Evolutionary conservation across 2,797 vertebrate genomes (phyloP), one percentile per base, ranked within the genome.

Genomic region (Clarias laeviceps): DNA sequence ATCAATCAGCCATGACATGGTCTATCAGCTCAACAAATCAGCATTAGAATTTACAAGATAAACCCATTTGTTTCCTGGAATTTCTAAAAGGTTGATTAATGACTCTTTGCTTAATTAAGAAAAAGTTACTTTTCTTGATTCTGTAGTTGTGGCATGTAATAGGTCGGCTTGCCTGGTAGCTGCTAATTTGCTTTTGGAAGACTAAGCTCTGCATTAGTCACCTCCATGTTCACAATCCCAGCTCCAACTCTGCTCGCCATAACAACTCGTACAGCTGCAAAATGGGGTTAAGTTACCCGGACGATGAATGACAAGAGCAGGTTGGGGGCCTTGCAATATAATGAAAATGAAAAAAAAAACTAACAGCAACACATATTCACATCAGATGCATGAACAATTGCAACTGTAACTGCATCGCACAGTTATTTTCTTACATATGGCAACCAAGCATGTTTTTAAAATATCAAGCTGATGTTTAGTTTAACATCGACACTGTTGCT

Each of bases 251-350:
- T 81, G 82, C 88, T 91, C 91, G 91, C 90, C 88, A 32, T 91
- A 88, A 90, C 84, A 90, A 93, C 94, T 93, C 91, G 92, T 93
- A 92, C 96, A 97, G 96, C 96, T 97, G 96, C 93, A 92, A 85
- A 34, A 84, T 32, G 88, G 93, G 89, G n/a, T 97, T 94, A 84
- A 91, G 93, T 97, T 97, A 96, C 96, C 93, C 90, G 79, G 62
- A 89, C 87, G 84, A 88, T 96, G 96, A 97, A 95, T 94, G 95
- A 96, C 94, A 95, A 94, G 92, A 95, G 93, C 97, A 97, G 96
- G 96, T 97, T 96, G 93, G 87, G 82, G 84, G 83, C 85, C 89
- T 90, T 85, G 86, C 69, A 73, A 76, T 88, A 82, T 85, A 87
- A 82, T 84, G 62, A 80, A 45, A 86, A 83, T 87, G 87, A 94